Percentiles rank a stretch among this genome's conserved stretches.
Evolutionary conservation across 2,888 invertebrate genomes (phyloP).

Genomic region (Prosopocoilus inquinatus): DNA sequence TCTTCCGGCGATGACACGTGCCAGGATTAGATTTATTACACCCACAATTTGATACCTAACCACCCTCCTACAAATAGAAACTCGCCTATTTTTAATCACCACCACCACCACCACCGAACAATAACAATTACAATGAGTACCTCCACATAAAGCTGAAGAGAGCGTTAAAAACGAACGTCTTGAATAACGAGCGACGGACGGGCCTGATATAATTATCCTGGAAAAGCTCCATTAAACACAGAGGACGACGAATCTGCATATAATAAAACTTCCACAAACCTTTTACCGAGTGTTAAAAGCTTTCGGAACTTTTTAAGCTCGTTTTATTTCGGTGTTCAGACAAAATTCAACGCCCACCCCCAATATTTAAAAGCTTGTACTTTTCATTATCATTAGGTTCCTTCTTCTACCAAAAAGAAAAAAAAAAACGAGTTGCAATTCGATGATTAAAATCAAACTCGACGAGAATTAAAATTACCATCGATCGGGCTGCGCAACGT

Average conservation of each 20-base stretch:
- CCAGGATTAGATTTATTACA: slow-evolving; percentile 15
- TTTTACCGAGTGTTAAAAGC: slow-evolving; percentile 34
- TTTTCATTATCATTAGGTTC: not conserved
- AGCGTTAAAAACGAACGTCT: too few relatives aligned
- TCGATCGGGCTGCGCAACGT: too few relatives aligned
- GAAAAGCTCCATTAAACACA: slow-evolving; percentile 26
- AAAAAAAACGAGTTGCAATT: not conserved
- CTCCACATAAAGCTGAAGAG: too few relatives aligned
- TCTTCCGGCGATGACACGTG: slow-evolving; percentile 60
- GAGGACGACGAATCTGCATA: slow-evolving; percentile 29
- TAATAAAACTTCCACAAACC: slow-evolving; percentile 32
- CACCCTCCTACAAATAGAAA: too few relatives aligned
- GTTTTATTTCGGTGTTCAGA: slow-evolving; percentile 24
- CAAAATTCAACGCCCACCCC: slow-evolving; percentile 5
- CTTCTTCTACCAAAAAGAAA: not conserved
- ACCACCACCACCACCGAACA: too few relatives aligned
- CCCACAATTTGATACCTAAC: not conserved
- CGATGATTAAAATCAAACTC: not conserved
- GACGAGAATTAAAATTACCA: too few relatives aligned
- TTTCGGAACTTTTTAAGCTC: slow-evolving; percentile 29
- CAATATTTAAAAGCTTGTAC: not conserved
- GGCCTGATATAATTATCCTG: slow-evolving; percentile 26
- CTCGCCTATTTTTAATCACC: too few relatives aligned
- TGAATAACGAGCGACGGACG: slow-evolving; percentile 11
- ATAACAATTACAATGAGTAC: too few relatives aligned